phyloP scores from a whole-genome alignment of 2,888 invertebrate genomes.

The Archips xylosteana region DNA sequence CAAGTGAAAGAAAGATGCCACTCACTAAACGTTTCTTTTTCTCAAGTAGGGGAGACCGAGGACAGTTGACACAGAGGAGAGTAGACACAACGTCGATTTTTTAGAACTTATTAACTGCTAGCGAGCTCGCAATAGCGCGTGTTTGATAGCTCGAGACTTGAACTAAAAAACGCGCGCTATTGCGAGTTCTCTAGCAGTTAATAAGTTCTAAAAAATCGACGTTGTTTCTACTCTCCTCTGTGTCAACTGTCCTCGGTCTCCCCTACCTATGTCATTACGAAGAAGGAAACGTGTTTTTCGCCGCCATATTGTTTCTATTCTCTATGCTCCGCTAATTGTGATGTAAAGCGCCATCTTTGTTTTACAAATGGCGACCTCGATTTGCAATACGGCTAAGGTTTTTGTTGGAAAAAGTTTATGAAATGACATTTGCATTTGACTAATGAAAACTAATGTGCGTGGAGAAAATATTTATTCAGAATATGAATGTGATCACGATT shows the following conservation, averaged over 20 bases:
- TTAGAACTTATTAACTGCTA: too few species aligned
- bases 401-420: constrained; percentile 39
- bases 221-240: too few species aligned
- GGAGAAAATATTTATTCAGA: constrained; percentile 18
- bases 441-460: not conserved
- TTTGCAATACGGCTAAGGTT: constrained; percentile 54
- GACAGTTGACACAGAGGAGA: too few species aligned
- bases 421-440: constrained; percentile 22
- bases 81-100: too few species aligned
- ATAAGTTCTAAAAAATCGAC: too few species aligned
- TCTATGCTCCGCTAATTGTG: constrained; percentile 75
- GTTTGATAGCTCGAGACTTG: too few species aligned
- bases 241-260: too few species aligned
- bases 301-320: constrained; percentile 74
- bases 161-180: too few species aligned
- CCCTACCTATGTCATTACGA: constrained; percentile 56
- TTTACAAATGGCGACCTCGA: constrained; percentile 76
- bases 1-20: too few species aligned
- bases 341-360: constrained; percentile 81
- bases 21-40: constrained; percentile 2
- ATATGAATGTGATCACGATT: not conserved
- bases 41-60: too few species aligned
- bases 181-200: too few species aligned
- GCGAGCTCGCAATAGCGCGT: too few species aligned
- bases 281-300: constrained; percentile 80